phyloP scores from a whole-genome alignment of 2,797 vertebrate species.

The Tamandua tetradactyla region DNA sequence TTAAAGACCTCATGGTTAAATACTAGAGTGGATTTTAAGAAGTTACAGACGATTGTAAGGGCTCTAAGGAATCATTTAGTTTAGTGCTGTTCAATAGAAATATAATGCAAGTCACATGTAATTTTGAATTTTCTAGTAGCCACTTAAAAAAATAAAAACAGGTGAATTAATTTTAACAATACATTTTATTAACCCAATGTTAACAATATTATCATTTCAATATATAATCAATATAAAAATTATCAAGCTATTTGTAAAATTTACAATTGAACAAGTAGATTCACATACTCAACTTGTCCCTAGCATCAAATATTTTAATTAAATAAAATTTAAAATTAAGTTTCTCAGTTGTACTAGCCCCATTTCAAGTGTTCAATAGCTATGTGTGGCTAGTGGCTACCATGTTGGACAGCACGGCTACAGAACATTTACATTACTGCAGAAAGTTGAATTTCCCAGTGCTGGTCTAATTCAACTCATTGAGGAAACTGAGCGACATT shows the following conservation, averaged over 20 bases:
- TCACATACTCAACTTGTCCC: background rate
- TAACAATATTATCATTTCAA: background rate
- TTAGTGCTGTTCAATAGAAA: conserved; percentile 11
- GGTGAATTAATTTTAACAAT: conserved; percentile 9
- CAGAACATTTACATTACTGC: background rate
- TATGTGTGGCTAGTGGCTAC: background rate
- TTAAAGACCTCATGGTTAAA: conserved; percentile 32
- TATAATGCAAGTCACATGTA: background rate
- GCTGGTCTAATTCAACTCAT: background rate
- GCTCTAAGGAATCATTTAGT: background rate
- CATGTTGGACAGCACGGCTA: background rate
- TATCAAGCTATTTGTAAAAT: background rate
- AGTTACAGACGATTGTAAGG: background rate
- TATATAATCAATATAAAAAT: background rate
- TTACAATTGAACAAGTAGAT: conserved; percentile 39
- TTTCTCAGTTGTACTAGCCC: background rate
- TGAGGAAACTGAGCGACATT: background rate
- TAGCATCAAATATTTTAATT: background rate
- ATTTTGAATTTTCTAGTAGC: conserved; percentile 15
- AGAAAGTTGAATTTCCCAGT: background rate
- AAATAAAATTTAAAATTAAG: background rate
- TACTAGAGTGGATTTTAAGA: background rate
- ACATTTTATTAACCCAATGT: background rate
- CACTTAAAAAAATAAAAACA: conserved; percentile 26
- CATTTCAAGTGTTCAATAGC: background rate